These are phyloP conservation scores for Aurelia aurita DNA, from an alignment of 30 jellyfish, hydroid and myxozoan genomes.

Conservation along the genomic window DNA sequence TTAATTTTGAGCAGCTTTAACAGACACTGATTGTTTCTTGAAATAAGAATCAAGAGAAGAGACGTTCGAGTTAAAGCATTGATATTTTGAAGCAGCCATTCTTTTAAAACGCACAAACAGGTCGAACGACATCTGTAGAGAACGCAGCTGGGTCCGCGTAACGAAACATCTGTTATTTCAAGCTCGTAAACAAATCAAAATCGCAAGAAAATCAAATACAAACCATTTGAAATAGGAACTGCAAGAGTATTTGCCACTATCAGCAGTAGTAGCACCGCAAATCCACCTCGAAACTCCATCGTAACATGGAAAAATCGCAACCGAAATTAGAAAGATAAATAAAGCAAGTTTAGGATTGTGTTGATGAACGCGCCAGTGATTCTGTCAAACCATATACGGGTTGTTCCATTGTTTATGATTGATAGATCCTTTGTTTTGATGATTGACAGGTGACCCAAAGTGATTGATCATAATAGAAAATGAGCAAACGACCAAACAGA, in stretches of 20 bases:
- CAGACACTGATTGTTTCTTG: too few relatives aligned
- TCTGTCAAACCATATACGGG: constrained; percentile 47
- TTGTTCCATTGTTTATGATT: constrained; percentile 36
- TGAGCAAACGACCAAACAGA: constrained; percentile 15
- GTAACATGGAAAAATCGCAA: background rate
- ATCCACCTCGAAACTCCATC: background rate
- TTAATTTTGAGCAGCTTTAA: too few relatives aligned
- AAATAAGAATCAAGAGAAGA: too few relatives aligned
- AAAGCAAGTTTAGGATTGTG: too few relatives aligned
- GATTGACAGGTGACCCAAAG: constrained; percentile 56
- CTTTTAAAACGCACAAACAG: too few relatives aligned
- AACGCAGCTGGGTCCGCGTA: too few relatives aligned
- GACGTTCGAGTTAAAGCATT: too few relatives aligned
- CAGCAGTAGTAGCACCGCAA: background rate
- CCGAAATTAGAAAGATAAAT: background rate
- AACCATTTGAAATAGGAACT: background rate
- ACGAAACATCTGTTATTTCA: too few relatives aligned
- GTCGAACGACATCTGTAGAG: too few relatives aligned
- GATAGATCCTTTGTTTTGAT: constrained; percentile 20
- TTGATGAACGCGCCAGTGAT: constrained; percentile 52
- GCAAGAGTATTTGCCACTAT: background rate
- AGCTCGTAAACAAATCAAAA: background rate
- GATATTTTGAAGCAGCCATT: too few relatives aligned
- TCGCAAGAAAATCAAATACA: background rate
- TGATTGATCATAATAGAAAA: constrained; percentile 39